These are phyloP conservation scores for Vidua macroura DNA, from an alignment of 2,113 vertebrate genomes.

Conservation along the genomic window DNA sequence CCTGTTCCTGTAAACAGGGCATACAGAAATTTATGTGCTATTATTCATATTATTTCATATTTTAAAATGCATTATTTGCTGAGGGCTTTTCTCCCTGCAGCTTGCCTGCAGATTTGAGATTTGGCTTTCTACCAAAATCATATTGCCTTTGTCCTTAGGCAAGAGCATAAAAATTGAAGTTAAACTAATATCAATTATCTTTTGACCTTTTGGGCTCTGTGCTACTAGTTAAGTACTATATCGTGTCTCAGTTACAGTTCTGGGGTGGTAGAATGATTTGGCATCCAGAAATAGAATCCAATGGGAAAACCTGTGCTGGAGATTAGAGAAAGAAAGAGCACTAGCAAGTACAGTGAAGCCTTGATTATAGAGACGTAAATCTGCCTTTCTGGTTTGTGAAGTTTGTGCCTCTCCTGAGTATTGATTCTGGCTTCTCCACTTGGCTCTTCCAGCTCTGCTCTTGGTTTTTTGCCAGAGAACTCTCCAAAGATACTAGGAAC, in stretches of 20 bases:
- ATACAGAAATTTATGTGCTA: background rate
- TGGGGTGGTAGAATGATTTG: background rate
- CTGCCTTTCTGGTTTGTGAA: background rate
- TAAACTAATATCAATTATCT: constrained; percentile 33
- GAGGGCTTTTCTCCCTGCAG: background rate
- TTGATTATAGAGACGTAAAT: background rate
- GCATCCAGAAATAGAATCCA: background rate
- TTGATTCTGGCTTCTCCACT: constrained; percentile 7
- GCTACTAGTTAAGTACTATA: constrained; percentile 15
- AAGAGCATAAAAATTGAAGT: constrained; percentile 50
- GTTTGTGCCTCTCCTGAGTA: background rate
- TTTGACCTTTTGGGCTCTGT: constrained; percentile 35
- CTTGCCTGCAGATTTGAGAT: constrained; percentile 21
- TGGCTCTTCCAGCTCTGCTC: background rate
- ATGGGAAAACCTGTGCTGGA: background rate
- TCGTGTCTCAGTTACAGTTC: background rate
- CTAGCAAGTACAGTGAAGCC: background rate
- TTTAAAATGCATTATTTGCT: constrained; percentile 23
- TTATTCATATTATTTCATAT: constrained; percentile 21
- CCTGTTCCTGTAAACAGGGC: background rate
- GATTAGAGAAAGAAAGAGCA: background rate
- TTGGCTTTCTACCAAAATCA: constrained; percentile 18
- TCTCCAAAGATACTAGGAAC: background rate
- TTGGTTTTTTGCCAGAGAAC: background rate
- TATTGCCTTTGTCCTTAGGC: constrained; percentile 29